Base-by-base conservation (phyloP, 2,113 vertebrate species). In the Prietella phreatophila region DNA sequence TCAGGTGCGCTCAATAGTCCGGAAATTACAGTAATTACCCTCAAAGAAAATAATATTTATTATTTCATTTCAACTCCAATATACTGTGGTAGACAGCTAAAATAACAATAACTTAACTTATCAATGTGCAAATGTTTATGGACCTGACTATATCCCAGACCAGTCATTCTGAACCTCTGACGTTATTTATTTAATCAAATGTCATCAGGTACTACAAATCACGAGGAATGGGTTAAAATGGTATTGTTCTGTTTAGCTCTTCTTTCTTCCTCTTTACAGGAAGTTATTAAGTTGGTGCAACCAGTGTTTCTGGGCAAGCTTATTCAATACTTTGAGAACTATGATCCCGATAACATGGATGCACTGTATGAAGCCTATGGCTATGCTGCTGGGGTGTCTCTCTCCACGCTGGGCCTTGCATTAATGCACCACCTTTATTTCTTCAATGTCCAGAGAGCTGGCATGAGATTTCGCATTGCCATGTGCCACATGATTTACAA, bases 401-500 rank as follows among this genome's bases (percentile, higher is more conserved):
- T 94, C 58, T 96, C 93, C 87, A 95, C 96, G 0, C 89, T 99
- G 0, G 0, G 93, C 20, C 89, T 98, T 89, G 96, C 96, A 1
- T 53, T 96, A 4, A 56, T 96, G 42, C 97, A 98, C 56, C 98
- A 99, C 85, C 89, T 97, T 2, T 98, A 98, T 92, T 99, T 98
- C 88, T 99, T 96, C 83, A 93, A 97, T 0, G 96, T 98, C 1
- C 97, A 96, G 92, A 95, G 96, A 53, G 89, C 93, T 0, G 98
- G 98, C 90, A 98, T 97, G 97, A 96, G 95, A 93, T 93, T 99
- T 42, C 91, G 97, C 61, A 94, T 99, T 17, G 98, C 97, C 55
- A 95, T 98, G 96, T 98, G 98, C 87, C 97, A 98, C 89, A 97
- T 99, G 96, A 97, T 99, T 93, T 98, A 97, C 88, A 96, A 91